A percentile compares a stretch with the other conserved stretches of the same genome.
phyloP scores from a whole-genome alignment of 2,113 vertebrate genomes.

The Strigops habroptila region DNA sequence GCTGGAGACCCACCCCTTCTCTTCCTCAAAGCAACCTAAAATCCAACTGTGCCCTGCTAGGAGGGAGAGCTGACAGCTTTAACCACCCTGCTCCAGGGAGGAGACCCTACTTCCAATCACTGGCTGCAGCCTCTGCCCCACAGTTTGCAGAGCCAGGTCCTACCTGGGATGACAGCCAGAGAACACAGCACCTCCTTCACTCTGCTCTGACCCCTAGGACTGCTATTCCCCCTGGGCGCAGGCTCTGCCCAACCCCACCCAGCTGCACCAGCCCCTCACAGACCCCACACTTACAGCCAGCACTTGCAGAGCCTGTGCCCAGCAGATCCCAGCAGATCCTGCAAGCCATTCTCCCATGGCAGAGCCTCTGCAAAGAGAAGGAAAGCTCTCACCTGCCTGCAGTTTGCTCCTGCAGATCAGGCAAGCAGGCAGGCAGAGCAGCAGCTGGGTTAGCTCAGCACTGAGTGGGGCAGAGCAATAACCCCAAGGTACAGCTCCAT shows the following conservation, averaged over 20 bases:
- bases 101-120: background rate
- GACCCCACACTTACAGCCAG: slow-evolving; percentile 38
- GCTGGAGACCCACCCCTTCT: background rate
- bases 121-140: background rate
- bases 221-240: background rate
- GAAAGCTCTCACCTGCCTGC: background rate
- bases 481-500: background rate
- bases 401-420: background rate
- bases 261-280: background rate
- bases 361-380: background rate
- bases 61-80: background rate
- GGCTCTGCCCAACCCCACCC: background rate
- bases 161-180: background rate
- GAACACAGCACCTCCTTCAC: background rate
- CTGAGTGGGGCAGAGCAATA: background rate
- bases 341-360: slow-evolving; percentile 46
- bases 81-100: background rate
- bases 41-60: background rate
- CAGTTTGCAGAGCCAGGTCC: background rate
- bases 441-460: background rate
- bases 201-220: background rate
- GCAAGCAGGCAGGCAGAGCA: background rate
- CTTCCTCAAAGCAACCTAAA: background rate
- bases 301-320: slow-evolving; percentile 29
- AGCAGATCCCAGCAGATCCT: slow-evolving; percentile 14